Conservation (phyloP, 2,797 vertebrate species). For the Ceryle rudis region DNA sequence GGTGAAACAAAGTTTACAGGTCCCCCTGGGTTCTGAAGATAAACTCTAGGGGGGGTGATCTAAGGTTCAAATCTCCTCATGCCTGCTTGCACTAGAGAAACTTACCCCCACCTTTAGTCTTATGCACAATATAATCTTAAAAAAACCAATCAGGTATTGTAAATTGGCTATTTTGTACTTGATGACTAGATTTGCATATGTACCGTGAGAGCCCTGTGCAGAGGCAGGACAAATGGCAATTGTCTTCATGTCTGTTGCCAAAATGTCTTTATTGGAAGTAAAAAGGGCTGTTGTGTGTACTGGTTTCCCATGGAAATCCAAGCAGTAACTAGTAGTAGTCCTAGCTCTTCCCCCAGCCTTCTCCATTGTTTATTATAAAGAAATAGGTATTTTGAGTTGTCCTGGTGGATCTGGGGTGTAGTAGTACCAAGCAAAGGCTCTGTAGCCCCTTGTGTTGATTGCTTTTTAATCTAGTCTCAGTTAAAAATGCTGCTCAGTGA, state of each 20-base stretch:
- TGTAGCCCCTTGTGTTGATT: constrained; percentile 12
- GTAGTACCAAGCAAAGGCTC: constrained; percentile 11
- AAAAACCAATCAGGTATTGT: constrained; percentile 62
- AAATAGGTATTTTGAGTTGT: constrained; percentile 28
- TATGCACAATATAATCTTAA: constrained; percentile 68
- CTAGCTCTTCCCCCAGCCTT: constrained; percentile 31
- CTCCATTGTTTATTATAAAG: constrained; percentile 15
- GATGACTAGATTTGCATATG: constrained; percentile 57
- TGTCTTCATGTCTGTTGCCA: constrained; percentile 53
- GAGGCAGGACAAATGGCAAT: constrained; percentile 56
- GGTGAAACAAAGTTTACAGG: constrained; percentile 31
- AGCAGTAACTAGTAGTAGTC: constrained; percentile 63
- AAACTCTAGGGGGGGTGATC: constrained; percentile 18
- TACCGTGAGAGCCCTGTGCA: constrained; percentile 57
- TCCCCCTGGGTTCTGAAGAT: constrained; percentile 23
- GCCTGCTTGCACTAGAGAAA: constrained; percentile 57
- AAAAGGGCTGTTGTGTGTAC: constrained; percentile 67
- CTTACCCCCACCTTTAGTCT: constrained; percentile 43
- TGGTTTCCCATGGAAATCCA: constrained; percentile 67
- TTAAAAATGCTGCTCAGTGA: constrained; percentile 3
- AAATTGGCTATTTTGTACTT: constrained; percentile 68
- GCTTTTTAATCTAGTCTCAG: constrained; percentile 9
- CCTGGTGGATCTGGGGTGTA: constrained; percentile 5
- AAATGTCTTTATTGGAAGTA: constrained; percentile 56
- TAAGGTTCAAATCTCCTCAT: constrained; percentile 20